A percentile compares a stretch with the other conserved stretches of the same genome.
These are phyloP conservation scores for Euwallacea similis DNA, from an alignment of 1,140 invertebrate genomes.

Conservation along the genomic window DNA sequence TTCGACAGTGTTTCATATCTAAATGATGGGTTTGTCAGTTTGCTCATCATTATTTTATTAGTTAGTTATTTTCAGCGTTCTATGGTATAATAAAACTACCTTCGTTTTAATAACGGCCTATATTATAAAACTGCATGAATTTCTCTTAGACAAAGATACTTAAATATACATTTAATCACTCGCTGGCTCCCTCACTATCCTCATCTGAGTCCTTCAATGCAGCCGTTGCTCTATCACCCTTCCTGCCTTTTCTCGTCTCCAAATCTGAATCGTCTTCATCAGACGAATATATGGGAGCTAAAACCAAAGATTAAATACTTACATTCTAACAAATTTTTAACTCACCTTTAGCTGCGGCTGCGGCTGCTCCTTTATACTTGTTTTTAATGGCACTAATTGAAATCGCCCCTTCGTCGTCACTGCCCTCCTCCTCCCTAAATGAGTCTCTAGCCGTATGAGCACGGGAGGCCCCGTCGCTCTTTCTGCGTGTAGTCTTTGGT, in stretches of 20 bases:
- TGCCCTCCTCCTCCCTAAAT: conserved; percentile 75
- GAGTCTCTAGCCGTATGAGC: conserved; percentile 53
- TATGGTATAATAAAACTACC: too few relatives aligned
- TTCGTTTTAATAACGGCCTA: too few relatives aligned
- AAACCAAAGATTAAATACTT: not conserved
- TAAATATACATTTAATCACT: too few relatives aligned
- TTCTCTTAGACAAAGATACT: too few relatives aligned
- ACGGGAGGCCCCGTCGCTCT: conserved; percentile 61
- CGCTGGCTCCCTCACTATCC: conserved; percentile 14
- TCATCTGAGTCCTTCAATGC: conserved; percentile 74
- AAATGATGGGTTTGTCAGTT: too few relatives aligned
- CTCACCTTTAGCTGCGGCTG: not conserved
- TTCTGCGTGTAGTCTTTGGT: conserved; percentile 62
- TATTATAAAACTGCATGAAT: too few relatives aligned
- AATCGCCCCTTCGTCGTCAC: conserved; percentile 88
- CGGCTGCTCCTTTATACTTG: conserved; percentile 75
- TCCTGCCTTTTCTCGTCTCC: conserved; percentile 73
- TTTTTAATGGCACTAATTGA: conserved; percentile 94
- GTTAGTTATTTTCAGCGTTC: too few relatives aligned
- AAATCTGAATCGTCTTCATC: conserved; percentile 89
- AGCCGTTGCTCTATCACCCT: conserved; percentile 76
- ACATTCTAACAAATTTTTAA: not conserved
- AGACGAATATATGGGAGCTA: conserved; percentile 77
- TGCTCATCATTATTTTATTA: too few relatives aligned
- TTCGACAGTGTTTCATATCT: too few relatives aligned